Percentiles rank a stretch among this genome's conserved stretches.
Evolutionary conservation across 2,888 invertebrate species (phyloP).

Genomic region (Orthosia cruda): DNA sequence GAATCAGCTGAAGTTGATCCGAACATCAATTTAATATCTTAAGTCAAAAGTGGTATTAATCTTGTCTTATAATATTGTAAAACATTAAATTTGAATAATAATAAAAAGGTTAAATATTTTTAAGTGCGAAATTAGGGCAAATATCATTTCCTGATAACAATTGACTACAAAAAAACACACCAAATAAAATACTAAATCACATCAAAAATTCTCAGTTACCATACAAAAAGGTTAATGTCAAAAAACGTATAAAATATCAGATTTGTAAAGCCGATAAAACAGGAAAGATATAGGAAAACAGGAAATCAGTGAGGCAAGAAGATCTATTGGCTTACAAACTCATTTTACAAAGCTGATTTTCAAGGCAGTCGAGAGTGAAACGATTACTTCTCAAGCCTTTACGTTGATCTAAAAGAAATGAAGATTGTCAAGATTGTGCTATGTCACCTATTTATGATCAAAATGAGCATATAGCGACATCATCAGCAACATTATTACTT

Average conservation of each 20-base stretch:
- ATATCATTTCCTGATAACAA: background rate
- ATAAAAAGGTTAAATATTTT: too few species aligned
- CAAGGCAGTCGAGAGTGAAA: conserved; percentile 20
- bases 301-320: conserved; percentile 28
- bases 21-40: too few species aligned
- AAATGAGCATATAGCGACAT: background rate
- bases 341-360: conserved; percentile 52
- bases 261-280: conserved; percentile 10
- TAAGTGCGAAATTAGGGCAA: background rate
- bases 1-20: too few species aligned
- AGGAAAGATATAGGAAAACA: too few species aligned
- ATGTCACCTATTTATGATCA: background rate
- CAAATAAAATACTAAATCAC: background rate
- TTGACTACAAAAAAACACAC: too few species aligned
- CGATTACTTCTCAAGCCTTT: conserved; percentile 35
- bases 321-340: conserved; percentile 54
- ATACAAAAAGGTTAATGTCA: background rate
- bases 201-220: background rate
- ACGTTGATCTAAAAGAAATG: background rate
- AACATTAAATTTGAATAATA: too few species aligned
- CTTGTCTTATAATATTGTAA: background rate
- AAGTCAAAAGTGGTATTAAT: too few species aligned
- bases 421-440: background rate
- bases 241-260: background rate
- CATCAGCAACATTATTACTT: background rate